Percentiles rank a stretch among this genome's conserved stretches.
Evolutionary conservation across 1,140 invertebrate genomes (phyloP).

Genomic region (Apis laboriosa): DNA sequence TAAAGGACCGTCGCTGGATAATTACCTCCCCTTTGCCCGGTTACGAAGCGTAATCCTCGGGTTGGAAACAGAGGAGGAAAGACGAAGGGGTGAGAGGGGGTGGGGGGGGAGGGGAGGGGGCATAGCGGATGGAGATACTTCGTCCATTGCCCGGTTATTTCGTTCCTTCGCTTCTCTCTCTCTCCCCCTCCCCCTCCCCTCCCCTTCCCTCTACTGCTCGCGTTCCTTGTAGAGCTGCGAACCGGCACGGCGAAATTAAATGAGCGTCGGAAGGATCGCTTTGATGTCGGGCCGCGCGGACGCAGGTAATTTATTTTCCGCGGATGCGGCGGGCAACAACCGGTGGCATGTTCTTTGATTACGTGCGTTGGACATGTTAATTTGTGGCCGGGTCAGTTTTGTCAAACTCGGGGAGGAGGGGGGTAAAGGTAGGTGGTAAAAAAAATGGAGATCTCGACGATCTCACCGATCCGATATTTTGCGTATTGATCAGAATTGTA

Average conservation of each 20-base stretch:
- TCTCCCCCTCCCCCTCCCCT: neutral
- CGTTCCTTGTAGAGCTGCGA: conserved; percentile 21
- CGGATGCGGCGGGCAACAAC: conserved; percentile 33
- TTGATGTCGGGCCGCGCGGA: conserved; percentile 53
- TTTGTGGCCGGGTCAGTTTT: conserved; percentile 23
- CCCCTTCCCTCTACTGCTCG: too few species aligned
- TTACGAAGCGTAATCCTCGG: conserved; percentile 37
- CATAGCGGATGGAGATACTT: neutral
- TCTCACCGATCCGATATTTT: too few species aligned
- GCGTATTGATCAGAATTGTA: too few species aligned
- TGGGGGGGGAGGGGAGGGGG: too few species aligned
- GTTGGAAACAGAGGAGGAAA: neutral
- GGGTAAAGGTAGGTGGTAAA: too few species aligned
- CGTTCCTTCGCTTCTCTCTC: neutral
- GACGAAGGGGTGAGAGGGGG: too few species aligned
- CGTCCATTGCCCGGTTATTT: conserved; percentile 6
- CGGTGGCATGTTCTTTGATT: conserved; percentile 55
- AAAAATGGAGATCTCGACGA: too few species aligned
- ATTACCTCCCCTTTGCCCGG: conserved; percentile 55
- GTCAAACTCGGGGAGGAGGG: too few species aligned
- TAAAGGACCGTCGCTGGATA: conserved; percentile 56
- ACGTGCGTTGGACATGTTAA: conserved; percentile 55
- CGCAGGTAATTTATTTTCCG: conserved; percentile 58
- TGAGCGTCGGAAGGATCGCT: conserved; percentile 44
- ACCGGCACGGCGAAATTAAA: conserved; percentile 53